A percentile compares a stretch with the other conserved stretches of the same genome.
Evolutionary conservation across 2,888 invertebrate species (phyloP).

Genomic region (Scaptomyza reducta): DNA sequence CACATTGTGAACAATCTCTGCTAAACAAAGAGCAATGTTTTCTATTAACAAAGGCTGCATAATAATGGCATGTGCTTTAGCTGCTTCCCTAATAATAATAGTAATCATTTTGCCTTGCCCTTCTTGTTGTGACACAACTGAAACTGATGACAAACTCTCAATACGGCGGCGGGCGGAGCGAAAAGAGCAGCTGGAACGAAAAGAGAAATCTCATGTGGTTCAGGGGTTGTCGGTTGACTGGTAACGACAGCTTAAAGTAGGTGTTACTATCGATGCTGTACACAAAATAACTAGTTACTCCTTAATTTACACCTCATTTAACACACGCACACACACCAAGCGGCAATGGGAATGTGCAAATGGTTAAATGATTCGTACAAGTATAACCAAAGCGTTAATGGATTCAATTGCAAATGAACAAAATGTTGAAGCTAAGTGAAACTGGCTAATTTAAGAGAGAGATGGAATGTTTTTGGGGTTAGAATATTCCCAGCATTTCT

Average conservation of each 20-base stretch:
- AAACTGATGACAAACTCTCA: constrained; percentile 57
- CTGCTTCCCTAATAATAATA: constrained; percentile 24
- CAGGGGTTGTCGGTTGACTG: constrained; percentile 20
- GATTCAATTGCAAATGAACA: constrained; percentile 20
- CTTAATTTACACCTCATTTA: constrained; percentile 65
- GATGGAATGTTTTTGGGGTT: no score
- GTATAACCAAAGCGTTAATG: constrained; percentile 57
- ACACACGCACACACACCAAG: constrained; percentile 26
- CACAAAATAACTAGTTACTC: constrained; percentile 44
- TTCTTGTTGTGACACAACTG: constrained; percentile 67
- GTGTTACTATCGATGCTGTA: constrained; percentile 37
- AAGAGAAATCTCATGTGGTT: constrained; percentile 41
- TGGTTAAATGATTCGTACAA: constrained; percentile 29
- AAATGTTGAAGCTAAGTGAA: neutral
- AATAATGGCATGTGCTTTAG: constrained; percentile 58
- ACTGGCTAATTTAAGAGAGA: neutral
- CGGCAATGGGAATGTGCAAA: constrained; percentile 28
- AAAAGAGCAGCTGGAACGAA: constrained; percentile 53
- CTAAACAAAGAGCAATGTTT: constrained; percentile 62
- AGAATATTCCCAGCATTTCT: no score
- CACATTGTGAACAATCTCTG: constrained; percentile 40
- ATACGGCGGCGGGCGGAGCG: constrained; percentile 64
- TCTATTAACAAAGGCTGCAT: constrained; percentile 41
- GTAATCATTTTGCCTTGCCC: constrained; percentile 55
- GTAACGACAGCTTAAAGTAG: constrained; percentile 22